Evolutionary conservation across 2,113 vertebrate genomes (phyloP).

Genomic region (Chloebia gouldiae): DNA sequence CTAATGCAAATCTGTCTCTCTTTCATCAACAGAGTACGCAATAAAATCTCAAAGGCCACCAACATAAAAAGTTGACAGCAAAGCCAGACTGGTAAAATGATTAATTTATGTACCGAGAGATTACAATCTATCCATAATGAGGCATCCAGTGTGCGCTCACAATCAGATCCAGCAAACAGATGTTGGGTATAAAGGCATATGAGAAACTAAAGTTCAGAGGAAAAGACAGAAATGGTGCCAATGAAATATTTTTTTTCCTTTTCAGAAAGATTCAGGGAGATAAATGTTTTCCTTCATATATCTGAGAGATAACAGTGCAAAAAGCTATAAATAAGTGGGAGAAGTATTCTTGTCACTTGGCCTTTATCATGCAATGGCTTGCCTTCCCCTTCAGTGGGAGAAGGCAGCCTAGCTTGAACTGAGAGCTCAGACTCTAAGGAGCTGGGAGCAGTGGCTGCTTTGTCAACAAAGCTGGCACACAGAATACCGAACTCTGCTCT

Average conservation of each 20-base stretch:
- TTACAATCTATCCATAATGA: neutral
- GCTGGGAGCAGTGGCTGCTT: neutral
- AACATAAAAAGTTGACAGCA: slow-evolving; percentile 7
- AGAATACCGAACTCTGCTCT: neutral
- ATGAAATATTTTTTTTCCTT: neutral
- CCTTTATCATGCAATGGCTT: neutral
- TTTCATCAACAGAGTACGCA: neutral
- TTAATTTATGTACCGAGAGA: neutral
- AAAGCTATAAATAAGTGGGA: neutral
- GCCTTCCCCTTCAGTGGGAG: neutral
- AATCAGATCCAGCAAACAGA: slow-evolving; percentile 19
- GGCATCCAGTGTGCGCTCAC: neutral
- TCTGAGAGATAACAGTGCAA: neutral
- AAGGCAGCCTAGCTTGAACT: neutral
- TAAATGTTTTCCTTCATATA: neutral
- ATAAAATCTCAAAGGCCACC: slow-evolving; percentile 10
- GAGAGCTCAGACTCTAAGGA: neutral
- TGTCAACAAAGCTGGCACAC: neutral
- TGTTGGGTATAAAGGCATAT: neutral
- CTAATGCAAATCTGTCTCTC: neutral
- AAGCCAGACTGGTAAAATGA: neutral
- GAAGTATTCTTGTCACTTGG: neutral
- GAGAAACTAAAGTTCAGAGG: neutral
- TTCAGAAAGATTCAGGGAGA: neutral
- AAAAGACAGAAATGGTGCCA: neutral